Conservation (phyloP, 2,888 invertebrate species). For the Tholera decimalis region DNA sequence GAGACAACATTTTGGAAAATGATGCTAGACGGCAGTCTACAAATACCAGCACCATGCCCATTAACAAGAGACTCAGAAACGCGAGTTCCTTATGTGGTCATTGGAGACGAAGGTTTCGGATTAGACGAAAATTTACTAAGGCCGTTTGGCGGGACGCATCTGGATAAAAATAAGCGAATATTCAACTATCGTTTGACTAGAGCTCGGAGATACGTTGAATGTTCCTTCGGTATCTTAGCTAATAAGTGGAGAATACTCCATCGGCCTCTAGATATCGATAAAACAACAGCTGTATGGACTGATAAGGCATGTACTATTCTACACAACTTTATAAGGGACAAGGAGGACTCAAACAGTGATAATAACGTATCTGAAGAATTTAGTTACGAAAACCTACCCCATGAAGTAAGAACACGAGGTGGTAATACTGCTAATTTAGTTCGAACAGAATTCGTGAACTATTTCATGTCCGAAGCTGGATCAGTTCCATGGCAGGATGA, state of each 20-base stretch:
- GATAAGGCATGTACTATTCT: constrained; percentile 49
- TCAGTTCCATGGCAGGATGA: neutral
- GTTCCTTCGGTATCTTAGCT: constrained; percentile 53
- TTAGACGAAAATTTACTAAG: constrained; percentile 42
- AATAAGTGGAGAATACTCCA: constrained; percentile 56
- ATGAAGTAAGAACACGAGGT: constrained; percentile 1
- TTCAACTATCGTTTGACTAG: constrained; percentile 45
- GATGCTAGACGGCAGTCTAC: no score
- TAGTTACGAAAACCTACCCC: neutral
- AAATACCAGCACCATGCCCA: constrained; percentile 58
- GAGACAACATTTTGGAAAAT: no score
- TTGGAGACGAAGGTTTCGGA: constrained; percentile 54
- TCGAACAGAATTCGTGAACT: constrained; percentile 1
- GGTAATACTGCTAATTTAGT: constrained; percentile 1
- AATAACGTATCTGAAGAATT: constrained; percentile 11
- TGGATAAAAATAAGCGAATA: constrained; percentile 45
- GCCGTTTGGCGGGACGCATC: constrained; percentile 46
- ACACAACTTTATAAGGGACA: constrained; percentile 55
- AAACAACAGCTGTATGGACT: constrained; percentile 45
- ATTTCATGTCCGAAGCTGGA: constrained; percentile 4
- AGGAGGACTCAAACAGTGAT: no score
- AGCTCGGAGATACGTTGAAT: no score
- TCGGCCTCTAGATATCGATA: constrained; percentile 34
- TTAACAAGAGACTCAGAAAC: constrained; percentile 45
- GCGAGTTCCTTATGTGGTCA: constrained; percentile 42